Conservation (phyloP, 1,140 invertebrate species). For the Campoletis sonorensis region DNA sequence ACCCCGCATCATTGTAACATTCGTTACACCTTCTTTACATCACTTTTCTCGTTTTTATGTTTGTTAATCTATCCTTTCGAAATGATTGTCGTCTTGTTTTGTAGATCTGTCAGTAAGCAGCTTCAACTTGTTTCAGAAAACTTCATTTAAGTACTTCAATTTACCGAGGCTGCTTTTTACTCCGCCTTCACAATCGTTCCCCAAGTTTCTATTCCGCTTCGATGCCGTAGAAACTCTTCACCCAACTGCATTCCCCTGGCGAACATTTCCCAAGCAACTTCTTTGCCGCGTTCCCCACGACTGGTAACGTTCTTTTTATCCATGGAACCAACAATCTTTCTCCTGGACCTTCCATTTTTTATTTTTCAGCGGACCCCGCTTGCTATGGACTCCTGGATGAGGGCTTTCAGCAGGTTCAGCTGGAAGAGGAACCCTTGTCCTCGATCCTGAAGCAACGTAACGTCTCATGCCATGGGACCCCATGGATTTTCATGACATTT, state of each 20-base stretch:
- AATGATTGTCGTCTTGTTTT: not conserved
- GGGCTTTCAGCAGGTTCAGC: too few species aligned
- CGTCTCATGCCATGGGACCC: too few species aligned
- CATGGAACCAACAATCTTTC: not conserved
- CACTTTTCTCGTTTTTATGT: not conserved
- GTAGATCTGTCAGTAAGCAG: not conserved
- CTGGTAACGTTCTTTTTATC: not conserved
- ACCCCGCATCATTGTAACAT: not conserved
- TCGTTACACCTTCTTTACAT: not conserved
- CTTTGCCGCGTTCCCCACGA: not conserved
- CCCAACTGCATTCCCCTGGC: not conserved
- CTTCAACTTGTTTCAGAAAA: not conserved
- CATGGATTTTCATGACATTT: too few species aligned
- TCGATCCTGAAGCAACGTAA: too few species aligned
- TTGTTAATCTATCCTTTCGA: not conserved
- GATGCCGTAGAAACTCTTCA: not conserved
- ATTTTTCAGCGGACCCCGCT: too few species aligned
- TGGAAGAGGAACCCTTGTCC: too few species aligned
- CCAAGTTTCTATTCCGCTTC: not conserved
- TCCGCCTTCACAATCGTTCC: not conserved
- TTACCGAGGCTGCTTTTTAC: not conserved
- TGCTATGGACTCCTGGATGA: too few species aligned
- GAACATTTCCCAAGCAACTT: not conserved
- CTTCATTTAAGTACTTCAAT: conserved; percentile 3
- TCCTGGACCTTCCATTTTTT: not conserved